Percentiles rank a stretch among this genome's conserved stretches.
These are phyloP conservation scores for Bombus breviceps DNA, from an alignment of 1,140 invertebrate genomes.

Conservation along the genomic window DNA sequence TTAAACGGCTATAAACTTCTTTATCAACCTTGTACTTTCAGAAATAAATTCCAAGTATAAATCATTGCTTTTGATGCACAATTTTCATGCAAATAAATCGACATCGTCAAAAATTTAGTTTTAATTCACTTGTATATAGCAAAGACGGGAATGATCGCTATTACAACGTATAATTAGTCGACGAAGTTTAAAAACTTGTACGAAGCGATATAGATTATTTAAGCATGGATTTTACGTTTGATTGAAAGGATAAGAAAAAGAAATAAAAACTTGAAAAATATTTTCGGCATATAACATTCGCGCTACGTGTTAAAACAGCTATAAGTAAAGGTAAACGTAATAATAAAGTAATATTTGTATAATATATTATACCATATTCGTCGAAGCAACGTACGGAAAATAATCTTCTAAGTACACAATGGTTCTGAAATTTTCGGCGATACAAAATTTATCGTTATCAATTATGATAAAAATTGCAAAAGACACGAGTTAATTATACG, in stretches of 20 bases:
- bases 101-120: not conserved
- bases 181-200: not conserved
- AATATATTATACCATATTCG: not conserved
- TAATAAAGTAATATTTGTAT: not conserved
- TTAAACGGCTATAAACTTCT: not conserved
- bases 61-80: not conserved
- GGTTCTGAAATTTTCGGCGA: not conserved
- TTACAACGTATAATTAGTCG: not conserved
- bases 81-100: not conserved
- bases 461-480: not conserved
- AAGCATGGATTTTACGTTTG: not conserved
- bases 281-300: not conserved
- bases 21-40: not conserved
- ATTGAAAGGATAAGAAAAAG: not conserved
- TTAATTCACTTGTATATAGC: too few species aligned
- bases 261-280: not conserved
- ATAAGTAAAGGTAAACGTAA: not conserved
- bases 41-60: not conserved
- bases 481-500: not conserved
- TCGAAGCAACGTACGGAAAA: accelerated
- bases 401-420: not conserved
- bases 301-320: not conserved
- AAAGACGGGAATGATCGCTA: too few species aligned
- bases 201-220: not conserved
- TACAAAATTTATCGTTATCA: not conserved